These are phyloP conservation scores for Carassius carassius DNA, from an alignment of 2,113 vertebrate species.

Conservation along the genomic window DNA sequence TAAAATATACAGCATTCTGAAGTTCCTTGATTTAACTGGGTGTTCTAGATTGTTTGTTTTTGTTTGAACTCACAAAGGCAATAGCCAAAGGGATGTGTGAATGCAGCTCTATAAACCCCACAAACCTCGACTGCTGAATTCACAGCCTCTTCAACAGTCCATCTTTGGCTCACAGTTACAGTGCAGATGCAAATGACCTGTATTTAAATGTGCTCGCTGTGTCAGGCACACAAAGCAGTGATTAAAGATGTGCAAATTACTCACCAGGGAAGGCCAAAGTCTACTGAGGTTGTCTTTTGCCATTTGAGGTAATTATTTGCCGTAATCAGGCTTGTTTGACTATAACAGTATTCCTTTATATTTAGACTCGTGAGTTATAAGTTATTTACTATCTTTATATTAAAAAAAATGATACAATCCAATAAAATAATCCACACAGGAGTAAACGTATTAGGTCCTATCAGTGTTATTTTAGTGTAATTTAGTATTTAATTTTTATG, in stretches of 20 bases:
- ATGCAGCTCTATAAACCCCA: not conserved
- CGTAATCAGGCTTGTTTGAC: not conserved
- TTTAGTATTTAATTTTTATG: no score
- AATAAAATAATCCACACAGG: no score
- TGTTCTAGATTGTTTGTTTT: not conserved
- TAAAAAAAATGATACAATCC: no score
- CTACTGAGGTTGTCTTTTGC: not conserved
- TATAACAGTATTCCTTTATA: not conserved
- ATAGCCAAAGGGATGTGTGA: not conserved
- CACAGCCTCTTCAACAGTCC: not conserved
- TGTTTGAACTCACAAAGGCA: not conserved
- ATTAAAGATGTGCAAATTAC: not conserved
- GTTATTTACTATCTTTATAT: no score
- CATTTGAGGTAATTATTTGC: not conserved
- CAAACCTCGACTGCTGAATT: not conserved
- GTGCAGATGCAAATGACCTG: not conserved
- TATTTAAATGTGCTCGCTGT: not conserved
- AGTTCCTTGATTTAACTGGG: slow-evolving; percentile 6
- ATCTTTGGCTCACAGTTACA: not conserved
- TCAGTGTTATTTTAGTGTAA: no score
- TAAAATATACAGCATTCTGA: not conserved
- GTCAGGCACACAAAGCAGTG: not conserved
- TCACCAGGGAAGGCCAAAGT: not conserved
- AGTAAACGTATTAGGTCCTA: no score
- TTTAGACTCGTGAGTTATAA: not conserved